Evolutionary conservation across 1,140 invertebrate genomes (phyloP), one percentile per base, ranked within the genome.

Genomic region (Drosophila auraria): DNA sequence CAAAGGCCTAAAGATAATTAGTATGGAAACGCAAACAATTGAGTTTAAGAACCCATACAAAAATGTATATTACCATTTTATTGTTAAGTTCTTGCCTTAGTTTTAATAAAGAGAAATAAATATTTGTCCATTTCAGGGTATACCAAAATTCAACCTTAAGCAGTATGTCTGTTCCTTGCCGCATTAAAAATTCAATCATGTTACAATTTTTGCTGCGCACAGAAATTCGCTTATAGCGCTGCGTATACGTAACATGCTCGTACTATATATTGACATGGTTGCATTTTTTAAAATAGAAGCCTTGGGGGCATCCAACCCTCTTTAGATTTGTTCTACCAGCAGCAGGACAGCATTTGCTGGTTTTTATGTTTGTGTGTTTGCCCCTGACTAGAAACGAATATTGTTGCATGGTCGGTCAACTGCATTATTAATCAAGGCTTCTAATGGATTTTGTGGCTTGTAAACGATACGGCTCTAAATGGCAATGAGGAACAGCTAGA

Each of bases 401-500:
- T 69, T 73, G 69, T 74, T 60, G 68, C 76, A 45, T 64, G 60
- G 66, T 65, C 68, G 59, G 76, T 64, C 66, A 59, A 54, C 60
- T 79, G 77, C 77, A 79, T 80, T 80, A 80, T 80, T 80, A 73
- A 79, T 79, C 36, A 72, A 50, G 76, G 60, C 47, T 79, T 65
- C 60, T 79, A 79, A 79, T 79, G 77, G 77, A 33, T 59, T 79
- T 71, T 72, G 66, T 71, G 77, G 76, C 76, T 79, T 54, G 77
- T 62, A 58, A 70, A 72, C 64, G 57, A 68, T 78, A 68, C 53
- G 42, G 56, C 56, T 51, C 27, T 60, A 27, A 51, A 56, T 60
- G 36, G 14, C 50, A 44, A 68, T 38, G 62, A 38, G 23, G 30
- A 38, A 70, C 25, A 38, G 30, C 30, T 45, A 23, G 30, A 23